Percentiles rank a stretch among this genome's conserved stretches.
Evolutionary conservation across 2,113 vertebrate genomes (phyloP).

Genomic region (Phrynosoma platyrhinos): DNA sequence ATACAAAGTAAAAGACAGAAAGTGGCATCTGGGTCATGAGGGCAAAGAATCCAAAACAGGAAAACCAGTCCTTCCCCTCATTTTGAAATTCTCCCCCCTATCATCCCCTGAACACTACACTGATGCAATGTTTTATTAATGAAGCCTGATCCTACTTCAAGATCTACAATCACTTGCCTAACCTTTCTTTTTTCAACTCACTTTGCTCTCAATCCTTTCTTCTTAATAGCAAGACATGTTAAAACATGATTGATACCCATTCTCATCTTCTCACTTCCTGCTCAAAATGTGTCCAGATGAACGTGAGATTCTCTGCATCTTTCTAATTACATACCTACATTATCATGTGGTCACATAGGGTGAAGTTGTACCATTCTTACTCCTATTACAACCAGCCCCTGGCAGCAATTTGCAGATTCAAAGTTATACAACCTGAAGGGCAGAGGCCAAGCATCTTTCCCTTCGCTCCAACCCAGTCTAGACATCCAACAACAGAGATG

Average conservation of each 20-base stretch:
- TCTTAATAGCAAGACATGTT: not conserved
- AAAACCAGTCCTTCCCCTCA: not conserved
- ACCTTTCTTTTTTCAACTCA: not conserved
- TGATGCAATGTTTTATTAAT: too few relatives aligned
- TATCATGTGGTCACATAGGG: not conserved
- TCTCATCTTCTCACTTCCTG: not conserved
- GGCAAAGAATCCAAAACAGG: slow-evolving; percentile 10
- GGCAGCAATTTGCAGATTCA: not conserved
- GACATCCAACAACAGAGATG: not conserved
- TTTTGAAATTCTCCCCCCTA: not conserved
- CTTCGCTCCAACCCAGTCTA: not conserved
- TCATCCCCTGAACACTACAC: not conserved
- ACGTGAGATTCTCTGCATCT: not conserved
- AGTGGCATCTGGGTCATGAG: not conserved
- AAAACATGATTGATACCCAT: not conserved
- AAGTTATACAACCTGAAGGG: not conserved
- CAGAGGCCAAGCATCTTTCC: not conserved
- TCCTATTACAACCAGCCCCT: not conserved
- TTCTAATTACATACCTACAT: not conserved
- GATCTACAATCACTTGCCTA: not conserved
- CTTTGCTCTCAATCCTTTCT: not conserved
- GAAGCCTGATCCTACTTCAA: not conserved
- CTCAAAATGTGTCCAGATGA: not conserved
- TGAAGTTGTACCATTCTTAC: not conserved
- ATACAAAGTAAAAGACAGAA: slow-evolving; percentile 20